phyloP scores from a whole-genome alignment of 2,113 vertebrate genomes.

The Cyprinodon tularosa region DNA sequence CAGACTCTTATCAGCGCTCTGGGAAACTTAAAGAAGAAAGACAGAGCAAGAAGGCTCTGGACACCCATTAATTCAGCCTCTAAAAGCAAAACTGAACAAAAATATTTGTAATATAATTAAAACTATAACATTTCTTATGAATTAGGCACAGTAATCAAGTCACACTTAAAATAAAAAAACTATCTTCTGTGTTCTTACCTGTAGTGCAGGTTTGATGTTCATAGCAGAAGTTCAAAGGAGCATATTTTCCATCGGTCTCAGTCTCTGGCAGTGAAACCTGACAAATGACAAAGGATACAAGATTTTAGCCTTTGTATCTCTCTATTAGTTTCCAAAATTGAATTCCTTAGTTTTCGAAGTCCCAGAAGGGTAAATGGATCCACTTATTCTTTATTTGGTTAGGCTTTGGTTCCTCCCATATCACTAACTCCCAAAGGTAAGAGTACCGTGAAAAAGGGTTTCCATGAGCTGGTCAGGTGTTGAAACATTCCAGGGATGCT shows the following conservation, averaged over 20 bases:
- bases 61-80: constrained; percentile 58
- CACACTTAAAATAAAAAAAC: not conserved
- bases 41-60: constrained; percentile 34
- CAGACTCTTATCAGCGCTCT: constrained; percentile 64
- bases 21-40: constrained; percentile 66
- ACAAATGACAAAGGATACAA: constrained; percentile 26
- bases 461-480: constrained; percentile 86
- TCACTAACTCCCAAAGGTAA: not conserved
- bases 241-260: constrained; percentile 76
- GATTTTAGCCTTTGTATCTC: not conserved
- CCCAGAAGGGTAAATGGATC: not conserved
- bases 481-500: constrained; percentile 80
- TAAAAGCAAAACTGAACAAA: constrained; percentile 34
- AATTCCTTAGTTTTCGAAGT: not conserved
- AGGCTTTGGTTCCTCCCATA: not conserved
- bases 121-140: not conserved
- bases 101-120: not conserved
- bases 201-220: constrained; percentile 62
- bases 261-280: constrained; percentile 84
- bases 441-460: constrained; percentile 85
- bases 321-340: not conserved
- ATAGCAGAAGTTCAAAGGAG: constrained; percentile 84
- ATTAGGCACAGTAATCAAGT: not conserved
- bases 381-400: too few species aligned
- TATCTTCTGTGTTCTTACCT: constrained; percentile 49